These are phyloP conservation scores for Dasyurus viverrinus DNA, from an alignment of 2,113 vertebrate genomes.

Conservation along the genomic window DNA sequence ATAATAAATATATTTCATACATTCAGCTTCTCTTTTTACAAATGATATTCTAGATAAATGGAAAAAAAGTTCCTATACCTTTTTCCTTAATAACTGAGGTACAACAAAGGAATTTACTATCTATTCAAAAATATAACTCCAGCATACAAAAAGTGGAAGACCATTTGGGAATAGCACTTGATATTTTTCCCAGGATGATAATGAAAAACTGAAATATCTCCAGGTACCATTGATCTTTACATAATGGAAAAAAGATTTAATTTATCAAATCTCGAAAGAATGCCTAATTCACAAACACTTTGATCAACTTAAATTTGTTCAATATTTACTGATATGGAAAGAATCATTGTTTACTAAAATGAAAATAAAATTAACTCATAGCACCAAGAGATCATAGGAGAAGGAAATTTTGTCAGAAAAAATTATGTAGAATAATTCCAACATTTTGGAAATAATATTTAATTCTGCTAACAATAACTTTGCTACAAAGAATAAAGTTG, in stretches of 20 bases:
- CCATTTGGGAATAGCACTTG: not conserved
- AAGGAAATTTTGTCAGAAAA: not conserved
- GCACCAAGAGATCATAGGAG: not conserved
- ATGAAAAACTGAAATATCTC: not conserved
- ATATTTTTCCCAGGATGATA: not conserved
- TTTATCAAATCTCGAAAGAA: not conserved
- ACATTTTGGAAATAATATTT: not conserved
- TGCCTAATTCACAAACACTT: not conserved
- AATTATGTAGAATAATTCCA: not conserved
- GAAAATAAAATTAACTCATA: not conserved
- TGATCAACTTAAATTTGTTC: not conserved
- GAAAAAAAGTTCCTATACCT: conserved; percentile 8
- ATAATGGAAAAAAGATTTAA: not conserved
- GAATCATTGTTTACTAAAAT: not conserved
- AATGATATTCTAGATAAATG: not conserved
- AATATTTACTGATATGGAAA: not conserved
- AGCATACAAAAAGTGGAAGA: not conserved
- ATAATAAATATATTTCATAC: not conserved
- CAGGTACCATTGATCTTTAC: not conserved
- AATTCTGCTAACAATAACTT: not conserved
- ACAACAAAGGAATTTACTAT: not conserved
- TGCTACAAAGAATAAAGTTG: not conserved
- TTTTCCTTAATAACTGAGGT: not conserved
- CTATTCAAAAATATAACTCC: not conserved
- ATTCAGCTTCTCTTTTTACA: not conserved